A percentile compares a stretch with the other conserved stretches of the same genome.
These are phyloP conservation scores for Oophaga sylvatica DNA, from an alignment of 2,797 vertebrate species.

Conservation along the genomic window DNA sequence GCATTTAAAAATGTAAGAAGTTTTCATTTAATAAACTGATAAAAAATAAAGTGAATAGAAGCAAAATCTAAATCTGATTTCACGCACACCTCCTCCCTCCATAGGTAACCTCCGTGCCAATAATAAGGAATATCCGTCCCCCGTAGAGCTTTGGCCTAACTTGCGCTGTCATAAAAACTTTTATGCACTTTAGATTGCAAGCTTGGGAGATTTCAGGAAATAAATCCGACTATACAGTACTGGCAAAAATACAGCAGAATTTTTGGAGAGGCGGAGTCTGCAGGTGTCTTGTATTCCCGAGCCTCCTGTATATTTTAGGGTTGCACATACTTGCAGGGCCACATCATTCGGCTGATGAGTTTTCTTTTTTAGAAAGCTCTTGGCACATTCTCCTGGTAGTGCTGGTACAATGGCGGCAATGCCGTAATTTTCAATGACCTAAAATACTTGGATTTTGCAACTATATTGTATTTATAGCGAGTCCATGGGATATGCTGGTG, in stretches of 20 bases:
- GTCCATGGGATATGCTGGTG: no score
- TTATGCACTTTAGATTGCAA: background rate
- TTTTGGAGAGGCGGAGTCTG: background rate
- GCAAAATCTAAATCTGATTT: background rate
- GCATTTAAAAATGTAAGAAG: no score
- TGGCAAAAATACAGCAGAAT: background rate
- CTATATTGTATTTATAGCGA: no score
- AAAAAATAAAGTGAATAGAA: no score
- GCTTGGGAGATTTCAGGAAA: background rate
- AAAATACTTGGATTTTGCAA: no score
- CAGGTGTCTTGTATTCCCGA: background rate
- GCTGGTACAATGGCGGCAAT: background rate
- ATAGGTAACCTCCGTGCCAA: background rate
- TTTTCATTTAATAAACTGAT: no score
- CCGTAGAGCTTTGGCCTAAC: background rate
- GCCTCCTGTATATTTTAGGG: background rate
- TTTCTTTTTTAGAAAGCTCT: background rate
- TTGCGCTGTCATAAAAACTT: background rate
- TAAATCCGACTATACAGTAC: background rate
- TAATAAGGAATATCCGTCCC: background rate
- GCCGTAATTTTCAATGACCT: background rate
- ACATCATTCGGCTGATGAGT: background rate
- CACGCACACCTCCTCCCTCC: no score
- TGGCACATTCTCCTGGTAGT: background rate
- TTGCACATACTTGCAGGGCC: background rate